Base-by-base conservation (phyloP, 2,888 invertebrate species). In the Limnephilus lunatus region DNA sequence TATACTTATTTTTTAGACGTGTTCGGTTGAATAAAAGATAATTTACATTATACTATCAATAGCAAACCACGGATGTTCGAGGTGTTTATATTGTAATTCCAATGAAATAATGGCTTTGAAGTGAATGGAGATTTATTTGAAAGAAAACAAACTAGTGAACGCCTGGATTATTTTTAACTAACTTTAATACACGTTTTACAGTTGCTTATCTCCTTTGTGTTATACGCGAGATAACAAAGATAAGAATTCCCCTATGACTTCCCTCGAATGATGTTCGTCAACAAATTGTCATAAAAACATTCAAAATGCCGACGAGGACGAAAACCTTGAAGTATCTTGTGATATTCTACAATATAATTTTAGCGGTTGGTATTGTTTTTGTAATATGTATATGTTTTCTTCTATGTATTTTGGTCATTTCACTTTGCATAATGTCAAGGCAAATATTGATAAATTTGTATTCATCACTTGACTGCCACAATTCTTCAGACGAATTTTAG, bases 291-390 rank as follows among this genome's bases (percentile, higher is more conserved):
- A 7, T 68, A 68, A 82, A 19, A 82, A 32, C 85, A 2, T 15
- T 80, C 48, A 92, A 95, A 95, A 96, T 96, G 96, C 95, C 95
- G 94, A 94, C 96, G 93, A 96, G 96, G 68, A 95, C 96, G 92
- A 96, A 95, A 94, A 96, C 96, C 94, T 96, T 96, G 96, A 96
- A 96, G 95, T 96, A 96, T 94, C 94, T 96, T 39, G 96, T 96
- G 94, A 94, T 96, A 94, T 95, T 95, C 94, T 96, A 95, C 95
- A 96, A 96, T 94, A 94, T 96, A 85, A 94, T 96, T 94, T 96
- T 96, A 94, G 96, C 95, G 91, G 96, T 96, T 94, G 96, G 96
- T 95, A 94, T 82, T 31, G 19, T 53, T 68, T 53, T 68, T 68
- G 68, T 68, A 68, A n/a, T 25, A 68, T n/a, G 25, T 68, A 15